Percentiles rank a stretch among this genome's conserved stretches.
Conservation (phyloP, 2,113 vertebrate genomes). For the Tyrannus savana region DNA sequence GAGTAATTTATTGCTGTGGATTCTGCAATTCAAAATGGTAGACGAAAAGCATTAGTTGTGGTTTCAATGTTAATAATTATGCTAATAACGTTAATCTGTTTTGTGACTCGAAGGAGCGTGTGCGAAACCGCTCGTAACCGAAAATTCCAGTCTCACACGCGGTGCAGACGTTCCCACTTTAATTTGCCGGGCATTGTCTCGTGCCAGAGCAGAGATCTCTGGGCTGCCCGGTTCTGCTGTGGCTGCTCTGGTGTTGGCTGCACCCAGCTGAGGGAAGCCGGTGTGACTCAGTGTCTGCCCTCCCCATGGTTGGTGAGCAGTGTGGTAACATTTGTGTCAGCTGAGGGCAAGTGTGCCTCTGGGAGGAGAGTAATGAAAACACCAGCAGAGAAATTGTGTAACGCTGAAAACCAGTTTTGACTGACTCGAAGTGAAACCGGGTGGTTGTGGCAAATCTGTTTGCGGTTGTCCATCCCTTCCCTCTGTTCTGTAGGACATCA, state of each 20-base stretch:
- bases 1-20: not conserved
- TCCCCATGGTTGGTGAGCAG: not conserved
- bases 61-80: not conserved
- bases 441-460: not conserved
- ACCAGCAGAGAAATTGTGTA: slow-evolving; percentile 33
- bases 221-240: not conserved
- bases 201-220: not conserved
- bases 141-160: not conserved
- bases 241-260: not conserved
- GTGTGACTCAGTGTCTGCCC: not conserved
- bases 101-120: not conserved
- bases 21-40: not conserved
- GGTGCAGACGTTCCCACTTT: not conserved
- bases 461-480: not conserved
- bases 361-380: not conserved
- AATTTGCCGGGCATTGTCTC: not conserved
- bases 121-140: not conserved
- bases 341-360: not conserved
- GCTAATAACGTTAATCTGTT: not conserved
- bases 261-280: not conserved
- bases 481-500: not conserved
- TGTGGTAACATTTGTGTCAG: not conserved
- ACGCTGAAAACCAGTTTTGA: slow-evolving; percentile 47
- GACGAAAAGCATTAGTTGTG: not conserved
- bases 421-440: not conserved